A percentile compares a stretch with the other conserved stretches of the same genome.
These are phyloP conservation scores for Dolichomitus sp. DNA, from an alignment of 2,888 invertebrate species.

Conservation along the genomic window DNA sequence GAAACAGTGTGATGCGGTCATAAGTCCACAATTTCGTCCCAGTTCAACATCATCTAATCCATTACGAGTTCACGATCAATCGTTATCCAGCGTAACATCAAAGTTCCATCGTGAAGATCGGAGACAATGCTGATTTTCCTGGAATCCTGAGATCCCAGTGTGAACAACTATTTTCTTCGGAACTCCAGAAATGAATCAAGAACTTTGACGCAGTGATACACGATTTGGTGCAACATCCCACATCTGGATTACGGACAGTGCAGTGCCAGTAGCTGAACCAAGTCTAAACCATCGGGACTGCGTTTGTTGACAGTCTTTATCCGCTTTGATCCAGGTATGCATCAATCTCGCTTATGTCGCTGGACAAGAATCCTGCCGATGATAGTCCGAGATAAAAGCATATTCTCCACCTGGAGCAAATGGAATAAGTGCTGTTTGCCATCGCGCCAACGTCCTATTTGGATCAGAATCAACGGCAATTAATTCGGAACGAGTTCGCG, in stretches of 20 bases:
- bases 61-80: conserved; percentile 19
- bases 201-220: conserved; percentile 4
- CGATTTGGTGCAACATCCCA: conserved; percentile 7
- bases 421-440: background rate
- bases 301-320: conserved; percentile 1
- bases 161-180: conserved; percentile 14
- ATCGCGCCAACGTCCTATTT: background rate
- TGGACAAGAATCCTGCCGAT: conserved; percentile 21
- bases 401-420: conserved; percentile 27
- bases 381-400: conserved; percentile 3
- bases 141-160: conserved; percentile 1
- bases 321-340: conserved; percentile 28
- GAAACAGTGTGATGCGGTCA: conserved; percentile 1
- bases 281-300: background rate
- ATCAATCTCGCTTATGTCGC: background rate
- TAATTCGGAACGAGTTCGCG: background rate
- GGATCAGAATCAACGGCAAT: background rate
- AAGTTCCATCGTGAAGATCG: background rate
- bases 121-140: conserved; percentile 18
- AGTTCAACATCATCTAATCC: conserved; percentile 4
- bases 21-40: conserved; percentile 19
- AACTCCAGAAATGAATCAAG: background rate
- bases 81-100: conserved; percentile 10
- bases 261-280: background rate
- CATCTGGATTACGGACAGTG: conserved; percentile 14